phyloP scores from a whole-genome alignment of 2,888 invertebrate species.

The Plutella xylostella region DNA sequence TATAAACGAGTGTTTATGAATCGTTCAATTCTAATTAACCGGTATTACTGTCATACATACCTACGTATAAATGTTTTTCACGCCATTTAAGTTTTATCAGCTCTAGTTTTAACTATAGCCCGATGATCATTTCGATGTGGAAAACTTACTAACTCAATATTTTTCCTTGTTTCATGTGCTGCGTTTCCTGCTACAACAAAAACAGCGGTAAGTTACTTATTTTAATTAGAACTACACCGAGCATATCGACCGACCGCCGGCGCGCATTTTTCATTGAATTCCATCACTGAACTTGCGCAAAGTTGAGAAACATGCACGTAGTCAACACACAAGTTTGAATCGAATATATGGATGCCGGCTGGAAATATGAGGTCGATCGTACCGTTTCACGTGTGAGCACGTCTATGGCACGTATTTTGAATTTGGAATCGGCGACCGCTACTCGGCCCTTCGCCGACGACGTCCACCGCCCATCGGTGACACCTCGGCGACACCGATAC shows the following conservation, averaged over 20 bases:
- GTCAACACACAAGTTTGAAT: too few relatives aligned
- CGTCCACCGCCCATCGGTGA: slow-evolving; percentile 18
- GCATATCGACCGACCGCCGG: too few relatives aligned
- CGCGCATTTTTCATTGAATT: too few relatives aligned
- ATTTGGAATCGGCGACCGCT: slow-evolving; percentile 69
- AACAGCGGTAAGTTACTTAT: slow-evolving; percentile 48
- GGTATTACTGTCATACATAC: too few relatives aligned
- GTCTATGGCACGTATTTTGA: slow-evolving; percentile 49
- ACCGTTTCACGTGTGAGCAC: slow-evolving; percentile 51
- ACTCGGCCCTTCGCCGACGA: slow-evolving; percentile 48
- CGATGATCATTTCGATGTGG: too few relatives aligned
- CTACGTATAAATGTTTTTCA: too few relatives aligned
- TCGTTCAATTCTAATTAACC: too few relatives aligned
- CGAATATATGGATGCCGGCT: slow-evolving; percentile 30
- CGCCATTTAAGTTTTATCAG: not conserved
- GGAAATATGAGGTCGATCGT: slow-evolving; percentile 56
- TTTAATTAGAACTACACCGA: not conserved
- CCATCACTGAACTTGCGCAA: too few relatives aligned
- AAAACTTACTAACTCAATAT: too few relatives aligned
- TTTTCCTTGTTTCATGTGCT: slow-evolving; percentile 61
- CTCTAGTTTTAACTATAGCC: too few relatives aligned
- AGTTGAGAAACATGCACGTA: too few relatives aligned
- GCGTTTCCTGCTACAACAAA: slow-evolving; percentile 24
- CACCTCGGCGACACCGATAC: slow-evolving; percentile 56
- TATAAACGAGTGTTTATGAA: too few relatives aligned